Base-by-base conservation (phyloP, 2,797 vertebrate species). In the Esox lucius region DNA sequence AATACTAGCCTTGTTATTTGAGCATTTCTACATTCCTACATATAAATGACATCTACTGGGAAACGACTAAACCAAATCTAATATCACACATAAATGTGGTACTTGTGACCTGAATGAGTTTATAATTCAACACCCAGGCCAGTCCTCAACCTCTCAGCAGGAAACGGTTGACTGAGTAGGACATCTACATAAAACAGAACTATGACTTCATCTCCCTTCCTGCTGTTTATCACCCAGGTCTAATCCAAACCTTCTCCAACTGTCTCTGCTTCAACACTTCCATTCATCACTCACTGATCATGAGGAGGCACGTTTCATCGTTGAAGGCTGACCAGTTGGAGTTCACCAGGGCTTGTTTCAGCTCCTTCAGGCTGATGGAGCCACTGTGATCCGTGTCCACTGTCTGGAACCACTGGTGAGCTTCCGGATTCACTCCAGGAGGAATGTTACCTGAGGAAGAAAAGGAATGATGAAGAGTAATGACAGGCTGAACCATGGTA, bases 311-410 rank as follows among this genome's bases (percentile, higher is more conserved):
- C 0, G 96, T 98, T 89, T 99, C 96, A 0, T 98, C 97, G 2
- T 94, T 97, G 90, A 98, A 99, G 0, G 94, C 70, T 0, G 97
- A 96, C 95, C 96, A 97, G 92, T 99, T 98, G 86, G 95, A 95
- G 92, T 98, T 99, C 87, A 98, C 90, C 0, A 99, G 95, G 0
- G 97, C 97, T 89, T 97, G 96, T 75, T 95, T 96, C 75, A 99
- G 94, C 87, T 99, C 97, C 87, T 95, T 97, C n/a, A 88, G 78
- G 0, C 93, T 96, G 90, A 99, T 98, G 86, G 85, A 96, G 68
- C 97, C 96, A 2, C 97, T 99, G 83, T 26, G 94, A 85, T 98
- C 97, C 0, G 88, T 75, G 65, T 98, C 98, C 1, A 98, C 97
- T 0, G 88, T 91, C 80, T 95, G 95, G 91, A 98, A 98, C 98